Evolutionary conservation across 2,113 vertebrate genomes (phyloP), one percentile per base, ranked within the genome.

Genomic region (Caloenas nicobarica): DNA sequence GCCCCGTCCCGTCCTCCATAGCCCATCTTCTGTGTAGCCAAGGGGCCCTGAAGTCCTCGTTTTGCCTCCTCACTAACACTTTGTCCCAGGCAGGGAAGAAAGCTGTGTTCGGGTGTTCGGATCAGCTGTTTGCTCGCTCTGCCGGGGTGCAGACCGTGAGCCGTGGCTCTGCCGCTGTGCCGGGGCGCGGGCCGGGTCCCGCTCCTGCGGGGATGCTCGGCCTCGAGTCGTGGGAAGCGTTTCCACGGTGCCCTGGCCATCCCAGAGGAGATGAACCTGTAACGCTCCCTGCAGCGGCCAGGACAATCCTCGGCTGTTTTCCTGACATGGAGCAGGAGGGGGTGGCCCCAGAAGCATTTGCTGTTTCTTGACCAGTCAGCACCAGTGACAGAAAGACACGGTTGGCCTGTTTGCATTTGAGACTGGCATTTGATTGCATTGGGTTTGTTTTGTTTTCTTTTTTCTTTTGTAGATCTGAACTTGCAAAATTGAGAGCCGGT

Each of bases 281-380:
- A 69, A 51, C 54, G 40, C 38, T 40, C 46, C 44, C 23, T 26
- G 15, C 21, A 19, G 17, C 5, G 62, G 9, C 62, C 46, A 16
- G 22, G 19, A 13, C 0, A 3, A 4, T 33, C 26, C 50, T 40
- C 3, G 1, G 26, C 26, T 66, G 28, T 46, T 28, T 29, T 58
- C 0, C 3, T 5, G 25, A 24, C 3, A 10, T 18, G 4, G 18
- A 7, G 46, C 22, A 2, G 53, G 33, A 38, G 40, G 68, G 61
- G 6, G 1, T 19, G 50, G 21, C n/a, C 68, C 33, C 61, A 38
- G 46, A 11, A 42, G 21, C 33, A 2, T 29, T 31, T 46, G 31
- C 26, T 7, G 1, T 31, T 46, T 61, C 28, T 16, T 3, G 9
- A 56, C n/a, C 9, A 1, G 11, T 18, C 2, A 1, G 16, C 33